Evolutionary conservation across 2,797 vertebrate genomes (phyloP).

Genomic region (Knipowitschia caucasica): DNA sequence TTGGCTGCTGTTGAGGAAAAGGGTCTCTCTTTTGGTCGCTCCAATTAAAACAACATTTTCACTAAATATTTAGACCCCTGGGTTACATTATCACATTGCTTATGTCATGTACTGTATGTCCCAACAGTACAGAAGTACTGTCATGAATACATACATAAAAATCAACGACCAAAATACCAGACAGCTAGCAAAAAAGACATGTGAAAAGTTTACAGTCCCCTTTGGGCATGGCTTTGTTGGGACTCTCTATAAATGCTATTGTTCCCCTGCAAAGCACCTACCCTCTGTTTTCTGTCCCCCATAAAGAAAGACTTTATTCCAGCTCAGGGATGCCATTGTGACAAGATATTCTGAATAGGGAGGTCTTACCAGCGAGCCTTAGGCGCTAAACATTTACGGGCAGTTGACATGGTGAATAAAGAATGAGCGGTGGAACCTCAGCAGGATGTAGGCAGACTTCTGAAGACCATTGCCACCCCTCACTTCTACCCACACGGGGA

Average conservation of each 20-base stretch:
- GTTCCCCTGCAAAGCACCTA: conserved; percentile 70
- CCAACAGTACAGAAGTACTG: too few species aligned
- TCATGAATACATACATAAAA: too few species aligned
- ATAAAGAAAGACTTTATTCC: conserved; percentile 77
- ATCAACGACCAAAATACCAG: too few species aligned
- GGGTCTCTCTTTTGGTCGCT: too few species aligned
- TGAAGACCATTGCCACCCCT: conserved; percentile 36
- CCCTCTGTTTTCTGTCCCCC: conserved; percentile 73
- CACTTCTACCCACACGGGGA: conserved; percentile 23
- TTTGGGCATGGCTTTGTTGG: conserved; percentile 66
- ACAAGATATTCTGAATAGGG: conserved; percentile 78
- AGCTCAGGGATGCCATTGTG: conserved; percentile 78
- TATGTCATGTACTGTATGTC: too few species aligned
- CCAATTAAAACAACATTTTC: too few species aligned
- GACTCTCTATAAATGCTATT: conserved; percentile 76
- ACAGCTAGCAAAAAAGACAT: conserved; percentile 5
- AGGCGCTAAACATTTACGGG: conserved; percentile 79
- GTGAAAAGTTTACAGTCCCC: conserved; percentile 66
- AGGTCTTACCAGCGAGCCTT: conserved; percentile 75
- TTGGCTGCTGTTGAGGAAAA: too few species aligned
- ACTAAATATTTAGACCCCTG: too few species aligned
- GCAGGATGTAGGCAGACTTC: conserved; percentile 58
- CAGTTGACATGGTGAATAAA: conserved; percentile 76
- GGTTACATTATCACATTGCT: too few species aligned
- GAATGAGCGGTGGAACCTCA: conserved; percentile 70